Base-by-base conservation (phyloP, 2,888 invertebrate genomes). In the Thumatha senex region DNA sequence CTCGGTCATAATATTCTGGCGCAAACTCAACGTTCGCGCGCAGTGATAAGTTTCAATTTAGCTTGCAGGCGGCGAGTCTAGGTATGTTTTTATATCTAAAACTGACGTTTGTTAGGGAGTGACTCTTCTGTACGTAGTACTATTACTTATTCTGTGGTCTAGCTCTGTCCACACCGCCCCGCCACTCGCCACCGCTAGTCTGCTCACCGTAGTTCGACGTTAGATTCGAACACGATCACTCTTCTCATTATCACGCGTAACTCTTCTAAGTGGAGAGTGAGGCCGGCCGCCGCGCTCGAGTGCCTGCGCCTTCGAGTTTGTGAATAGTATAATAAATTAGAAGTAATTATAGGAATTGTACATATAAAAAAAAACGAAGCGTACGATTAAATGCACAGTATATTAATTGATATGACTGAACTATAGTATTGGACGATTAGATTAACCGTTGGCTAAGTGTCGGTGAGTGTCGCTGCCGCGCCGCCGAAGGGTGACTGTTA, bases 331-430 rank as follows among this genome's bases (percentile, higher is more conserved):
- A 44, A 36, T 30, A 30, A 45, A 29, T 36, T 84, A 52, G 51
- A 18, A n/a, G 39, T 36, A 24, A 2, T 2, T 46, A 39, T 46
- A 83, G 79, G 36, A 79, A 69, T 73, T 89, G 89, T 90, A 90
- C 80, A 90, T 90, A 86, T 80, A 75, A 45, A 44, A 35, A 8
- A 11, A 74, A 51, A 67, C 70, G 71, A 74, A 67, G 10, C 66
- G 31, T 76, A 78, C 76, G 78, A 7, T 74, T 77, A 79, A 82
- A 70, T 83, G 86, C 87, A 88, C 86, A 76, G 71, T 45, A 84
- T 78, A 77, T 79, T 79, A 84, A 82, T 44, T 58, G 74, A 84
- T 86, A 85, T 85, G 89, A 91, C 89, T 90, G 89, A 89, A 75
- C 76, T 82, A 72, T 76, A 76, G 74, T 76, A 78, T 69, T 73